Conservation (phyloP, 1,140 invertebrate genomes). For the Drosophila bipectinata region DNA sequence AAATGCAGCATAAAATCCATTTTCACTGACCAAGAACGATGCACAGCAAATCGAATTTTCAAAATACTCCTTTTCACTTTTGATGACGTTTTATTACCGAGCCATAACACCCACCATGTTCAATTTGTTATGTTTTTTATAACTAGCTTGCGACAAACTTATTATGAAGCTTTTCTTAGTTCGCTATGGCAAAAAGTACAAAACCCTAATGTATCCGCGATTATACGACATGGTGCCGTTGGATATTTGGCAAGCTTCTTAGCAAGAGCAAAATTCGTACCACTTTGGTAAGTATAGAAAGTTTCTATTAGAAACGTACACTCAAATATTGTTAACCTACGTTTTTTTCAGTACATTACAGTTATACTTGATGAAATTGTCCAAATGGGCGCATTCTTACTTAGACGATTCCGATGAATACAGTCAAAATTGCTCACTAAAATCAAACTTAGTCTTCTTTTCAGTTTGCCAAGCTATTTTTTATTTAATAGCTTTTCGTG, state of each 20-base stretch:
- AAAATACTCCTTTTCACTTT: conserved; percentile 86
- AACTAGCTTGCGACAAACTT: conserved; percentile 87
- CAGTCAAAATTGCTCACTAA: conserved; percentile 84
- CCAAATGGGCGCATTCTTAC: conserved; percentile 90
- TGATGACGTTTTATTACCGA: conserved; percentile 89
- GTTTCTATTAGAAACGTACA: neutral
- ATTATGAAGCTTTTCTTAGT: conserved; percentile 89
- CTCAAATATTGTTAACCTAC: neutral
- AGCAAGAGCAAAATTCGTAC: conserved; percentile 88
- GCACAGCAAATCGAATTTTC: conserved; percentile 59
- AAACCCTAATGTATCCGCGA: conserved; percentile 87
- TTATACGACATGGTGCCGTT: conserved; percentile 89
- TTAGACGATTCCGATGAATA: conserved; percentile 86
- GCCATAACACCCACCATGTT: conserved; percentile 89
- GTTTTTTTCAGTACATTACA: conserved; percentile 84
- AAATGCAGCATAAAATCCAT: conserved; percentile 50
- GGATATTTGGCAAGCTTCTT: conserved; percentile 91
- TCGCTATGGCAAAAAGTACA: conserved; percentile 91
- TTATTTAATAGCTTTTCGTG: conserved; percentile 94
- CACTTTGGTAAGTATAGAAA: conserved; percentile 85
- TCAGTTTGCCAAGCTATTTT: conserved; percentile 95
- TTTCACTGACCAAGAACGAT: conserved; percentile 35
- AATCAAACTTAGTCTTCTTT: conserved; percentile 94
- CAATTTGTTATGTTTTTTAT: conserved; percentile 93
- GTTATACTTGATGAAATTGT: conserved; percentile 87